phyloP scores from a whole-genome alignment of 2,888 invertebrate species.

The Nycteola revayana region DNA sequence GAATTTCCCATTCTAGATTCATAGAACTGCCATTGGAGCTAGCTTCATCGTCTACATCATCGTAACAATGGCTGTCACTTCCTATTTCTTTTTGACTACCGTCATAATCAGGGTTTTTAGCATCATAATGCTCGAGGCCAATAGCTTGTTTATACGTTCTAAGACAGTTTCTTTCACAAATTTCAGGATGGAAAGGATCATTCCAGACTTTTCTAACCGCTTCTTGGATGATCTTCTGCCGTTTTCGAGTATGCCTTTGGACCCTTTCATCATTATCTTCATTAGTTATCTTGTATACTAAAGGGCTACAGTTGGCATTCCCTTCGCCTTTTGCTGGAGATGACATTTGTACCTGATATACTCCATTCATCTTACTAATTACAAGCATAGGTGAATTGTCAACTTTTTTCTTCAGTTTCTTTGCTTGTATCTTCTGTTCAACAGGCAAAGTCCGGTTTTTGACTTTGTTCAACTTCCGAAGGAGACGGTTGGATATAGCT shows the following conservation, averaged over 20 bases:
- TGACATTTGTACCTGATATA: slow-evolving; percentile 59
- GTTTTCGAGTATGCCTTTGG: slow-evolving; percentile 35
- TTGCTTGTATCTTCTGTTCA: slow-evolving; percentile 32
- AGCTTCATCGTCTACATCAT: slow-evolving; percentile 38
- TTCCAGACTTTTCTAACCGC: slow-evolving; percentile 44
- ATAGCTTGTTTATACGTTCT: slow-evolving; percentile 53
- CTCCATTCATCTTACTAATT: slow-evolving; percentile 56
- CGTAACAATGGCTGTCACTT: slow-evolving; percentile 40
- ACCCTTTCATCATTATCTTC: slow-evolving; percentile 48
- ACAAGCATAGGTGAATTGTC: slow-evolving; percentile 58
- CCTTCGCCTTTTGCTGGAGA: slow-evolving; percentile 29
- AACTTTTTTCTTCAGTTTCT: slow-evolving; percentile 45
- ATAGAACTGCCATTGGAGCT: slow-evolving; percentile 55
- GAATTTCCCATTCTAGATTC: slow-evolving; percentile 68
- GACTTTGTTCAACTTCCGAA: slow-evolving; percentile 52
- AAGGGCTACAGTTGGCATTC: slow-evolving; percentile 41
- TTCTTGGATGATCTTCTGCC: slow-evolving; percentile 38
- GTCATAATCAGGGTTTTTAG: slow-evolving; percentile 35
- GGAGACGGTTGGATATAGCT: slow-evolving; percentile 59
- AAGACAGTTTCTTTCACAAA: slow-evolving; percentile 52
- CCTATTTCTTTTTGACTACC: slow-evolving; percentile 28
- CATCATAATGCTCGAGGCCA: slow-evolving; percentile 32
- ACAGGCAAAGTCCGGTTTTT: slow-evolving; percentile 37
- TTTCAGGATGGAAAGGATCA: slow-evolving; percentile 52
- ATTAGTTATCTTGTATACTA: slow-evolving; percentile 56